These are phyloP conservation scores for Diadromus collaris DNA, from an alignment of 2,888 invertebrate species.

Conservation along the genomic window DNA sequence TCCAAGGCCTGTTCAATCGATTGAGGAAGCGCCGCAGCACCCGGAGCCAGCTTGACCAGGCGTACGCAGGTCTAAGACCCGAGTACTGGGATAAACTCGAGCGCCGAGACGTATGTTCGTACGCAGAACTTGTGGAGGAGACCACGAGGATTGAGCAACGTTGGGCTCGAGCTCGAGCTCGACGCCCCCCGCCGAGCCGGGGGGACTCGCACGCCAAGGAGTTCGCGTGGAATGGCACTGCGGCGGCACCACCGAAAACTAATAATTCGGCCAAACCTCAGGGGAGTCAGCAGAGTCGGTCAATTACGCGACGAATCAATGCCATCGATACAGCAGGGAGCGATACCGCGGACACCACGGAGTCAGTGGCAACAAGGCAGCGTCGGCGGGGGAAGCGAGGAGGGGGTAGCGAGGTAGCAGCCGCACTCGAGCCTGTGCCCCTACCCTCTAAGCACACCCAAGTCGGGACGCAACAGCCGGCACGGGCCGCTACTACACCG, in stretches of 20 bases:
- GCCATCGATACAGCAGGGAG: not conserved
- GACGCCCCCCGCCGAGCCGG: conserved; percentile 2
- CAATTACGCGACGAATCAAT: fast-evolving
- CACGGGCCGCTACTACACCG: too few species aligned
- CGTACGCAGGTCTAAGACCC: not conserved
- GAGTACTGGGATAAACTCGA: not conserved
- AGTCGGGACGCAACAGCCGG: too few species aligned
- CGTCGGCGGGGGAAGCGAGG: too few species aligned
- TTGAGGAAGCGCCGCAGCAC: not conserved
- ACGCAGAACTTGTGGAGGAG: not conserved
- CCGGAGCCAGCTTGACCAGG: not conserved
- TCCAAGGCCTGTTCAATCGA: not conserved
- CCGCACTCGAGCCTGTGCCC: too few species aligned
- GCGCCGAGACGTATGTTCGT: not conserved
- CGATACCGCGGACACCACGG: too few species aligned
- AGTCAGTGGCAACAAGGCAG: too few species aligned
- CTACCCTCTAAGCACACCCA: too few species aligned
- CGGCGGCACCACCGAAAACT: not conserved
- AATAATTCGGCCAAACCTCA: not conserved
- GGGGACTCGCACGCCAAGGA: not conserved
- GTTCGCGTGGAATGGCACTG: not conserved
- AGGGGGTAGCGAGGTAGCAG: too few species aligned
- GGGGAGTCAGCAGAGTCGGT: not conserved
- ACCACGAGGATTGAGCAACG: not conserved
- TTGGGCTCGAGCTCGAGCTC: conserved; percentile 2